Base-by-base conservation (phyloP, 2,113 vertebrate genomes). In the Stigmatopora nigra region DNA sequence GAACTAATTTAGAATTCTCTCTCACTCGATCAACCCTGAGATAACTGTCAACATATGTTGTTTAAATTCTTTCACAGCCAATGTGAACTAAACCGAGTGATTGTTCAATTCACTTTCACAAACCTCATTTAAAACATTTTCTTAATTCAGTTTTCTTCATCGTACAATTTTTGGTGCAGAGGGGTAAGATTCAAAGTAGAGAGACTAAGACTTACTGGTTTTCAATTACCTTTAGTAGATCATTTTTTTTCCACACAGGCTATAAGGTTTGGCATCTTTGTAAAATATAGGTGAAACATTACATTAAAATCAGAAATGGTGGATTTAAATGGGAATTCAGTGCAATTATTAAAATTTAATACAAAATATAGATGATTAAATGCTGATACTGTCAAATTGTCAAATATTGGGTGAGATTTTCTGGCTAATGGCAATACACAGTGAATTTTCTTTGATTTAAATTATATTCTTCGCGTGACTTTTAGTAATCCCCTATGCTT, bases 1-100 rank as follows among this genome's bases (percentile, higher is more conserved):
- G n/a, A 67, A 77, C 81, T 80, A 64, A 88, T 88, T 85, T 76
- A 41, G 77, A 77, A 87, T 86, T 85, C 85, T 48, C 25, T 68
- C 46, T 60, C 78, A 79, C 69, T 84, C 70, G 68, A 80, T 80
- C 82, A 80, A 76, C 73, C 73, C 76, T 76, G 82, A 71, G 70
- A n/a, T 61, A 71, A 78, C 72, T 80, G 65, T 59, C 71, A 69
- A 78, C 78, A 61, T 56, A 22, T 64, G 55, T 11, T 10, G 10
- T 69, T 67, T 72, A 44, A 62, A 52, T 82, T 78, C 66, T 64
- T 71, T 41, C 72, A 63, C 36, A 47, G 59, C 80, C 81, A 74
- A 77, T 72, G 65, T 66, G 56, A 59, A 68, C 69, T 71, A 59
- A 71, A 77, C 64, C 56, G 71, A 61, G 63, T 61, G 53, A 72